Evolutionary conservation across 2,888 invertebrate genomes (phyloP), one percentile per base, ranked within the genome.

Genomic region (Agrilus mali): DNA sequence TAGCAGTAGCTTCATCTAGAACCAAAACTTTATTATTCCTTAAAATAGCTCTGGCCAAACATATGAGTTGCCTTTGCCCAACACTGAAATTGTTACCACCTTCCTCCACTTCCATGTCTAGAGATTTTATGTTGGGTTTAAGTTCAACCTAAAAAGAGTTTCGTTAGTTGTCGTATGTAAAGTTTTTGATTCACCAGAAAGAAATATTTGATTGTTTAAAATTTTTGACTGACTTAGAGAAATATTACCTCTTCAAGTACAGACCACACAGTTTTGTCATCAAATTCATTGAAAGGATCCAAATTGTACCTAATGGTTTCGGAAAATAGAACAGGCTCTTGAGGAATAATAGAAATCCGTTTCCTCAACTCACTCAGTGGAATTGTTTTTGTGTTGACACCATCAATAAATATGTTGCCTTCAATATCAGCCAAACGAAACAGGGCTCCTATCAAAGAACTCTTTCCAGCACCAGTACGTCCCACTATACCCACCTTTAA

Each of bases 1-100:
- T 92, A 4, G 92, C 89, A 0, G 92, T 92, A 14, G 92, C 92
- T 67, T 93, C 92, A 56, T 93, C 92, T 36, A 93, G 68, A 22
- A 93, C 79, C 3, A 93, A 71, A 51, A 93, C 78, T 53, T 77
- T 81, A 56, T 82, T 84, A 55, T 82, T 80, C 35, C 82, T 71
- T 2, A 92, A 71, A 49, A 93, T 81, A 0, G 92, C 92, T 51
- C 88, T 72, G 7, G 90, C 92, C 44, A 93, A 68, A 59, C 92
- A 93, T 42, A 93, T 69, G 37, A 93, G 68, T 62, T 93, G 93
- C 36, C 88, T 70, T 65, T 94, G 89, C 0, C 93, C 93, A 10
- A 86, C 81, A 60, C 89, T 90, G 59, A 86, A 86, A 70, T 88
- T 89, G 3, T 74, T 68, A 0, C 90, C 90, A 12, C 86, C 84